Evolutionary conservation across 2,113 vertebrate genomes (phyloP).

Genomic region (Seriola rivoliana): DNA sequence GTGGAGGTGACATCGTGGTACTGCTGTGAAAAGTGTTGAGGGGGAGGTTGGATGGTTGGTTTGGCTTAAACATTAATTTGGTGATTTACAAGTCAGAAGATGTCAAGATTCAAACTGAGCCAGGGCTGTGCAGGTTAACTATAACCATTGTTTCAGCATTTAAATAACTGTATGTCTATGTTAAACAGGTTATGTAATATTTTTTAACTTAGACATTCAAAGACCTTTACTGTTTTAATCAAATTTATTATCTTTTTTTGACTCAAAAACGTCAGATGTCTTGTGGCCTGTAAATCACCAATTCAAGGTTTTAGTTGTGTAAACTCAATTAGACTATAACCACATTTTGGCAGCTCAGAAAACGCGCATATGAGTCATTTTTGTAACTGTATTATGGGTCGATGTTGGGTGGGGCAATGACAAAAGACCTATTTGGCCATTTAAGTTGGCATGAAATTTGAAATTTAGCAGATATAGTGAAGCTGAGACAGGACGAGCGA

Average conservation of each 20-base stretch:
- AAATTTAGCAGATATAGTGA: neutral
- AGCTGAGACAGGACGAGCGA: neutral
- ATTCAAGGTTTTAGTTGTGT: too few species aligned
- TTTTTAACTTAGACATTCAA: neutral
- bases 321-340: neutral
- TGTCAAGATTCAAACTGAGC: neutral
- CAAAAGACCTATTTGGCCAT: neutral
- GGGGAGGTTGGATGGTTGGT: neutral
- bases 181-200: neutral
- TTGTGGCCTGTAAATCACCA: neutral
- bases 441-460: neutral
- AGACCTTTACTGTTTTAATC: neutral
- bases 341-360: neutral
- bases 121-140: neutral
- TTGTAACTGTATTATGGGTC: neutral
- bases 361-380: neutral
- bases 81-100: neutral
- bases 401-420: neutral
- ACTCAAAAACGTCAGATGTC: neutral
- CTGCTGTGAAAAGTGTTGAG: neutral
- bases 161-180: neutral
- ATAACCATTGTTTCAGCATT: neutral
- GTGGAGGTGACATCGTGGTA: neutral
- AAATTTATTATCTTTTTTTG: neutral
- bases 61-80: neutral